A percentile compares a stretch with the other conserved stretches of the same genome.
These are phyloP conservation scores for Bombycilla garrulus DNA, from an alignment of 2,113 vertebrate genomes.

Conservation along the genomic window DNA sequence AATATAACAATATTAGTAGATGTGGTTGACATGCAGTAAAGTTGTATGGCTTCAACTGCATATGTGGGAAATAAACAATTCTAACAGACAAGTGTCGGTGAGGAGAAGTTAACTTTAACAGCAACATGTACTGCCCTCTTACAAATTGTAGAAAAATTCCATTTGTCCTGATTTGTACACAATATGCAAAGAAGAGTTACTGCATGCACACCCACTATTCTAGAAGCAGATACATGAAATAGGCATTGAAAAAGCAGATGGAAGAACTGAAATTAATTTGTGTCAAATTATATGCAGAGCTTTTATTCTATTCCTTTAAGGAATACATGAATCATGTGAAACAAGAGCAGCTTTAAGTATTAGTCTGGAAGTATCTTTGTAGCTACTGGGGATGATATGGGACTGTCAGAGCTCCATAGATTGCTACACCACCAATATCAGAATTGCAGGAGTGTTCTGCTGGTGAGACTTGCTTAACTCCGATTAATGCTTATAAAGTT, in stretches of 20 bases:
- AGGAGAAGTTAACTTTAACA: not conserved
- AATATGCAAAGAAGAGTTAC: not conserved
- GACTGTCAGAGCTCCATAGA: not conserved
- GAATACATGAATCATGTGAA: not conserved
- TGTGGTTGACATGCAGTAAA: not conserved
- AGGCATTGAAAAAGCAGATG: not conserved
- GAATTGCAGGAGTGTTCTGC: not conserved
- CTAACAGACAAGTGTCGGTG: not conserved
- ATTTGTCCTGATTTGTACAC: not conserved
- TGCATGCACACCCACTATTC: not conserved
- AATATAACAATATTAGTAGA: not conserved
- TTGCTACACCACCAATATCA: not conserved
- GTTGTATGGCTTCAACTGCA: not conserved
- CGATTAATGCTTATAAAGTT: not conserved
- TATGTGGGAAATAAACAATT: not conserved
- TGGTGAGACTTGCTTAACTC: not conserved
- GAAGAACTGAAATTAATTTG: not conserved
- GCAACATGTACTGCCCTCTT: not conserved
- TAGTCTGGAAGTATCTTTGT: not conserved
- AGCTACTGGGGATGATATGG: not conserved
- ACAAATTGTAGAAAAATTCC: not conserved
- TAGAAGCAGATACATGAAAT: rapidly evolving
- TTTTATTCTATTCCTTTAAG: not conserved
- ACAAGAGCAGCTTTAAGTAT: not conserved
- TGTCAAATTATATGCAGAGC: not conserved